Conservation (phyloP, 2,888 invertebrate genomes). For the Subacronicta megacephala region DNA sequence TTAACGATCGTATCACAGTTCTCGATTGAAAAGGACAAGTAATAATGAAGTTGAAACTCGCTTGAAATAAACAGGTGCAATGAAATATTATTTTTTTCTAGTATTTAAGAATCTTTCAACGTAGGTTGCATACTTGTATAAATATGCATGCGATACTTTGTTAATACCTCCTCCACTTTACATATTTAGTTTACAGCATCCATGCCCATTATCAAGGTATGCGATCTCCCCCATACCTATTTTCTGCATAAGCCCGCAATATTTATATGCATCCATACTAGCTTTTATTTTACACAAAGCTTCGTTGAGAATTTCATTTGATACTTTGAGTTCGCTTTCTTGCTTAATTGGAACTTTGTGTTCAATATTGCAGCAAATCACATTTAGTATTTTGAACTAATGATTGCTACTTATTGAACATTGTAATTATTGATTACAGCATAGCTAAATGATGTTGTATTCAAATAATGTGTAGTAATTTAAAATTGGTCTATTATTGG, state of each 20-base stretch:
- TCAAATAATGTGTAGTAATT: not conserved
- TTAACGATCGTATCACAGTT: constrained; percentile 45
- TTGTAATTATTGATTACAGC: not conserved
- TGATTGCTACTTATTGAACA: not conserved
- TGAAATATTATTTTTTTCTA: constrained; percentile 57
- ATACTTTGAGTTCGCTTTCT: constrained; percentile 50
- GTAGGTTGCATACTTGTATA: constrained; percentile 46
- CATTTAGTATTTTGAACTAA: too few species aligned
- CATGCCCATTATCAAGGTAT: constrained; percentile 68
- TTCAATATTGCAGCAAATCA: constrained; percentile 12
- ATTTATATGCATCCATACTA: constrained; percentile 56
- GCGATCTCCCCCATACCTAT: constrained; percentile 75
- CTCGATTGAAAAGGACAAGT: constrained; percentile 39
- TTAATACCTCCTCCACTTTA: constrained; percentile 66
- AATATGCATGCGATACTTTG: constrained; percentile 53
- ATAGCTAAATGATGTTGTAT: not conserved
- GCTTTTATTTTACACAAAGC: constrained; percentile 56
- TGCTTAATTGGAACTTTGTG: constrained; percentile 46
- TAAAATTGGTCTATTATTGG: not conserved
- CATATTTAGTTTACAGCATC: constrained; percentile 67
- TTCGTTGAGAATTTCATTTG: constrained; percentile 55
- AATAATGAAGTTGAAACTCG: constrained; percentile 43
- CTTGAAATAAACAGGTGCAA: constrained; percentile 44
- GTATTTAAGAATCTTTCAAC: constrained; percentile 45
- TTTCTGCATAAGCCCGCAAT: constrained; percentile 68